A percentile compares a stretch with the other conserved stretches of the same genome.
These are phyloP conservation scores for Papilio elwesi DNA, from an alignment of 2,888 invertebrate species.

Conservation along the genomic window DNA sequence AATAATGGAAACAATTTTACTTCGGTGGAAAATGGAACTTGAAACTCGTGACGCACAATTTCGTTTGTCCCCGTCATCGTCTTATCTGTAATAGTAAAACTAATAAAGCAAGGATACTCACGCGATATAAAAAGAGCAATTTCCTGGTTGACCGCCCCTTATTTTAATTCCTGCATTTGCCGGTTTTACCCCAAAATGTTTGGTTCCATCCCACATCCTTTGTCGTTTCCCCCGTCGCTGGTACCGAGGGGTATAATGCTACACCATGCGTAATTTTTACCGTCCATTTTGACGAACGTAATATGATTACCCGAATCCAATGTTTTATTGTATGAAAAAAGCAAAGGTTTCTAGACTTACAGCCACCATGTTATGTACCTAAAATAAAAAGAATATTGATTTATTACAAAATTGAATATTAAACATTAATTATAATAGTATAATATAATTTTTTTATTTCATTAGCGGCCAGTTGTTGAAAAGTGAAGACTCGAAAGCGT, in stretches of 20 bases:
- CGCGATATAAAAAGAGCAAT: constrained; percentile 52
- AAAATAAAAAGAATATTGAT: no score
- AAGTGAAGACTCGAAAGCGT: no score
- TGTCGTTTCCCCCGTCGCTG: constrained; percentile 41
- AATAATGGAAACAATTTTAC: no score
- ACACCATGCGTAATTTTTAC: constrained; percentile 26
- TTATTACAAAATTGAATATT: no score
- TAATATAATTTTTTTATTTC: no score
- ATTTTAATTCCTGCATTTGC: constrained; percentile 50
- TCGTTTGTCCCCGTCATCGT: not conserved
- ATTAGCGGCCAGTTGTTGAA: no score
- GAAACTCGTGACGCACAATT: not conserved
- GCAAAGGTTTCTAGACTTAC: no score
- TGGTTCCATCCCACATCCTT: constrained; percentile 58
- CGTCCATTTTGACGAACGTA: constrained; percentile 9
- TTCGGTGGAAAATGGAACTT: not conserved
- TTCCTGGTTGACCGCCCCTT: constrained; percentile 60
- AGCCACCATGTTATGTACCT: no score
- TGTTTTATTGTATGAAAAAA: no score
- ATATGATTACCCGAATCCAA: no score
- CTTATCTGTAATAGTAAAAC: not conserved
- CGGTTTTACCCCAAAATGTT: constrained; percentile 64
- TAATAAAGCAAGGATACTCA: constrained; percentile 24
- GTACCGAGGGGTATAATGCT: constrained; percentile 53
- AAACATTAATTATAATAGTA: no score